Conservation (phyloP, 2,888 invertebrate genomes). For the Melikaiella ostensackeni region DNA sequence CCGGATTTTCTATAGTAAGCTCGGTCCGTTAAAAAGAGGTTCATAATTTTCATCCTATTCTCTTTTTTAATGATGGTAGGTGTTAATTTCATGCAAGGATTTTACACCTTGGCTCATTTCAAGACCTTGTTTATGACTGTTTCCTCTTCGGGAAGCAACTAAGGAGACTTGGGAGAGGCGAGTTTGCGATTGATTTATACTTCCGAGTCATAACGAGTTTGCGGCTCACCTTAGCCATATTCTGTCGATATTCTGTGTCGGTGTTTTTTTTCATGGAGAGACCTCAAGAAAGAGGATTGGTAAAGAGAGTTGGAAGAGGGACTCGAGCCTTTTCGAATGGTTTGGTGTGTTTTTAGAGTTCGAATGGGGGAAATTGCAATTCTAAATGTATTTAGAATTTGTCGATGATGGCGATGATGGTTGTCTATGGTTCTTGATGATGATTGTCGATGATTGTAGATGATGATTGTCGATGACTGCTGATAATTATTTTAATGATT, state of each 20-base stretch:
- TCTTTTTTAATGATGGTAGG: conserved; percentile 1
- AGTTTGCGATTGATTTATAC: conserved; percentile 71
- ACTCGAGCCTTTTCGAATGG: no score
- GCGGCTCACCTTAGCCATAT: conserved; percentile 49
- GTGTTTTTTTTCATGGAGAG: not conserved
- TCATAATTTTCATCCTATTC: not conserved
- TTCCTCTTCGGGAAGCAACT: conserved; percentile 41
- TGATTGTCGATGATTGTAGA: no score
- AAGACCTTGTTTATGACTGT: conserved; percentile 46
- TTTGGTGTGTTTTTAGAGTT: no score
- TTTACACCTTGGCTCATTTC: conserved; percentile 33
- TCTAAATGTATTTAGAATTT: no score
- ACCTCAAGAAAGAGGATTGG: not conserved
- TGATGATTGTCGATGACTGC: no score
- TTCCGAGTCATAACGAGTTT: conserved; percentile 73
- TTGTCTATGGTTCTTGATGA: no score
- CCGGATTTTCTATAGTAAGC: not conserved
- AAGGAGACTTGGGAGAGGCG: not conserved
- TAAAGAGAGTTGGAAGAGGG: not conserved
- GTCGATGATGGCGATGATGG: no score
- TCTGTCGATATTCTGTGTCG: conserved; percentile 20
- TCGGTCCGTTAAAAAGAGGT: not conserved
- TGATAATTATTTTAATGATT: no score
- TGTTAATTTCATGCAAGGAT: conserved; percentile 7
- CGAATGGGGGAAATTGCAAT: no score